A percentile compares a stretch with the other conserved stretches of the same genome.
Evolutionary conservation across 2,797 vertebrate species (phyloP).

Genomic region (Gastrophryne carolinensis): DNA sequence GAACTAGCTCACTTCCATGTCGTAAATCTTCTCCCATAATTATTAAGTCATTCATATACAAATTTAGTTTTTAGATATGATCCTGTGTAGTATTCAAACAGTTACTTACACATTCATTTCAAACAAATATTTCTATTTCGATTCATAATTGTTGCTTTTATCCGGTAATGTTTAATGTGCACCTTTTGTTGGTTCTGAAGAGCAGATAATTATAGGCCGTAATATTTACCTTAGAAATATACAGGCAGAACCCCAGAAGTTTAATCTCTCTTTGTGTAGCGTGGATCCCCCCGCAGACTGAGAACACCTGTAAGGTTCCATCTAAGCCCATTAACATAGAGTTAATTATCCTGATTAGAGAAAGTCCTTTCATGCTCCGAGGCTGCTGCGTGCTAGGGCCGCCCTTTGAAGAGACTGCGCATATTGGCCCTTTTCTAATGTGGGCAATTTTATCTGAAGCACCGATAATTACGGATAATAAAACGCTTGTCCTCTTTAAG

Average conservation of each 20-base stretch:
- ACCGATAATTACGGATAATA: constrained; percentile 51
- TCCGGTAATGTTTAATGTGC: constrained; percentile 4
- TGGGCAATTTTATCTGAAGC: constrained; percentile 54
- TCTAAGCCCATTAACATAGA: constrained; percentile 55
- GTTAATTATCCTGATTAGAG: constrained; percentile 53
- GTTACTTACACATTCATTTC: neutral
- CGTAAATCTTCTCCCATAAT: too few relatives aligned
- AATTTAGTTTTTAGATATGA: neutral
- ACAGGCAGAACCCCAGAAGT: constrained; percentile 60
- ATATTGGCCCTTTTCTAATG: constrained; percentile 46
- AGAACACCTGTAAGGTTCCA: constrained; percentile 56
- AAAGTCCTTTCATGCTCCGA: constrained; percentile 52
- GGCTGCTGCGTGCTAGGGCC: constrained; percentile 2
- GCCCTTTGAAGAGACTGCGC: constrained; percentile 40
- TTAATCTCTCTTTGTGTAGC: constrained; percentile 39
- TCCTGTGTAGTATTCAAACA: neutral
- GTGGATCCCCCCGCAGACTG: neutral
- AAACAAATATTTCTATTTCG: neutral
- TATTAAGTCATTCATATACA: neutral
- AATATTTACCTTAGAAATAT: constrained; percentile 40
- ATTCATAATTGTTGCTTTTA: constrained; percentile 8
- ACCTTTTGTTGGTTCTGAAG: constrained; percentile 16
- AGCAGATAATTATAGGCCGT: constrained; percentile 44
- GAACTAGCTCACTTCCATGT: too few relatives aligned
- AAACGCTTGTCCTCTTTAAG: constrained; percentile 24